These are phyloP conservation scores for Aphelenchoides fujianensis DNA, from an alignment of 1,140 invertebrate species.

Conservation along the genomic window DNA sequence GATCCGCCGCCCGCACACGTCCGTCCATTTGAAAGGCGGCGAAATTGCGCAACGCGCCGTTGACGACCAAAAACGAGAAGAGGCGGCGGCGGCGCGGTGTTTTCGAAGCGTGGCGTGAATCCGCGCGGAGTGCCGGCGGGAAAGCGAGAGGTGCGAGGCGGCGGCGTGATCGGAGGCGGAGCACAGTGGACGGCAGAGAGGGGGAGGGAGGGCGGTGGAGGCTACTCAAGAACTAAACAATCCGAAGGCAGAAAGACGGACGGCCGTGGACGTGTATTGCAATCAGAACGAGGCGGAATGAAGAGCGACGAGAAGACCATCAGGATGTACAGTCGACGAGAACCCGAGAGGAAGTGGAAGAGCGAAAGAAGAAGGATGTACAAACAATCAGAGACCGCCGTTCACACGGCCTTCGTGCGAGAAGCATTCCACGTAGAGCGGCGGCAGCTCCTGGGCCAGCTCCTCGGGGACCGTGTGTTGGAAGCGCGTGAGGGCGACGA, in stretches of 20 bases:
- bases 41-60: background rate
- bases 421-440: conserved; percentile 31
- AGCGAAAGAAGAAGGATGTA: too few relatives aligned
- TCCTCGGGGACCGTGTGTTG: background rate
- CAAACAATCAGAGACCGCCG: background rate
- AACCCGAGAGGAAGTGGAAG: conserved; percentile 2
- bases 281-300: background rate
- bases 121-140: background rate
- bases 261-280: too few relatives aligned
- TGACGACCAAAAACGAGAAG: too few relatives aligned
- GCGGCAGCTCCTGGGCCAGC: conserved; percentile 9
- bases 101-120: background rate
- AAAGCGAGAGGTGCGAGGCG: background rate
- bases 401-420: background rate
- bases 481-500: conserved; percentile 12
- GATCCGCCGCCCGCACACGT: background rate
- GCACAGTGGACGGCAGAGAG: too few relatives aligned
- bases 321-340: background rate
- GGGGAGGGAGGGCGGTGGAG: too few relatives aligned
- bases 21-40: background rate
- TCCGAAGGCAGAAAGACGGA: too few relatives aligned
- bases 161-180: too few relatives aligned
- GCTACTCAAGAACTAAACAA: too few relatives aligned
- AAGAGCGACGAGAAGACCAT: background rate
- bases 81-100: background rate